These are phyloP conservation scores for Zaprionus lineosus DNA, from an alignment of 2,888 invertebrate species.

Conservation along the genomic window DNA sequence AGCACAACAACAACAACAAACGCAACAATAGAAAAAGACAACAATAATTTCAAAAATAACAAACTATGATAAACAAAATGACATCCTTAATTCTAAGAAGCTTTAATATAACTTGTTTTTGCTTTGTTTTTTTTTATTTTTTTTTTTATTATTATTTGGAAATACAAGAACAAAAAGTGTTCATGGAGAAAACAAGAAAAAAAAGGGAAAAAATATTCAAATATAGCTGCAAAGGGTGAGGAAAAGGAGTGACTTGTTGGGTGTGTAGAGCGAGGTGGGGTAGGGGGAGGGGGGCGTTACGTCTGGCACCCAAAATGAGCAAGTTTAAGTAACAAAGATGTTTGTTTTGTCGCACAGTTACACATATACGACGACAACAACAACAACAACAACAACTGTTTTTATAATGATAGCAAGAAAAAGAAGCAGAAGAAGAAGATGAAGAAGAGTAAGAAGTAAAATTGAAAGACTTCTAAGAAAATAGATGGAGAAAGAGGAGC, in stretches of 20 bases:
- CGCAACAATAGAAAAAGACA: slow-evolving; percentile 3
- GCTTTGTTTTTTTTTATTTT: no score
- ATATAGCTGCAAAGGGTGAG: neutral
- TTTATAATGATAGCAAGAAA: slow-evolving; percentile 19
- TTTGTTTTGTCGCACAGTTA: neutral
- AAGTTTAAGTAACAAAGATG: slow-evolving; percentile 4
- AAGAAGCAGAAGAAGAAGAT: neutral
- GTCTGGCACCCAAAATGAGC: slow-evolving; percentile 1
- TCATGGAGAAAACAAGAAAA: slow-evolving; percentile 4
- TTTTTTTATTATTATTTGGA: no score
- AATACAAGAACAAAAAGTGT: slow-evolving; percentile 1
- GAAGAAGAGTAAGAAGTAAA: slow-evolving; percentile 10
- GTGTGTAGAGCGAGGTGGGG: neutral
- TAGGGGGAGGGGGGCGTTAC: neutral
- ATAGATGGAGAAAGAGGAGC: no score
- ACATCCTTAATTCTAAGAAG: slow-evolving; percentile 41
- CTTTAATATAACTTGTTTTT: slow-evolving; percentile 35
- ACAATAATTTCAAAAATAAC: slow-evolving; percentile 18
- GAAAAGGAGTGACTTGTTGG: neutral
- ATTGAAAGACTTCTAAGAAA: slow-evolving; percentile 30
- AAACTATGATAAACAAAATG: slow-evolving; percentile 21
- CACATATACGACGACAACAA: neutral
- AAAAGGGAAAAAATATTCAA: neutral
- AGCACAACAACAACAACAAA: slow-evolving; percentile 4
- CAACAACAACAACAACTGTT: slow-evolving; percentile 1